Evolutionary conservation across 1,140 invertebrate species (phyloP).

Genomic region (Aphaenogaster floridana): DNA sequence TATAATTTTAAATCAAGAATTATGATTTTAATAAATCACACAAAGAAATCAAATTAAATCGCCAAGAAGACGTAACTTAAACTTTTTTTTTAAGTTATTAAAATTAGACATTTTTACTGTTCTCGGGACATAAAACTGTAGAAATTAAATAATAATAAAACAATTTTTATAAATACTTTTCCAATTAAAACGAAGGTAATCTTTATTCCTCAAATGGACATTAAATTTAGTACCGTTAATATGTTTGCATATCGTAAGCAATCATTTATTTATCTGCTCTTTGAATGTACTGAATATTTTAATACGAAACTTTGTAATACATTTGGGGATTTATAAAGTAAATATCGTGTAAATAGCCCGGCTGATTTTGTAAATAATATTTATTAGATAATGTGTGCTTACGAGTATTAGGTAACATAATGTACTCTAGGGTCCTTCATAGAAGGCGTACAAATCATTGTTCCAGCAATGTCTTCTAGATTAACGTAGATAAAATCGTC

Average conservation of each 20-base stretch:
- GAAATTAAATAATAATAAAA: neutral
- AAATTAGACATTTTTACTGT: neutral
- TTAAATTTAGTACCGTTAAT: neutral
- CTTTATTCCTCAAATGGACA: neutral
- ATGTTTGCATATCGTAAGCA: neutral
- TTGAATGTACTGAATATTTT: neutral
- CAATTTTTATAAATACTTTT: slow-evolving; percentile 12
- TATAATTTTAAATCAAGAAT: neutral
- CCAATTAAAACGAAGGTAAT: neutral
- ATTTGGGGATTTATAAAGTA: slow-evolving; percentile 6
- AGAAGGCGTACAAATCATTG: slow-evolving; percentile 86
- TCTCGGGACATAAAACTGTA: neutral
- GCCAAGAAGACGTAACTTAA: neutral
- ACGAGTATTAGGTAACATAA: slow-evolving; percentile 85
- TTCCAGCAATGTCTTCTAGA: slow-evolving; percentile 85
- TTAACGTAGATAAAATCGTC: slow-evolving; percentile 85
- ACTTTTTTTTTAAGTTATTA: neutral
- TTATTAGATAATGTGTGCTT: slow-evolving; percentile 86
- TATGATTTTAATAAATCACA: neutral
- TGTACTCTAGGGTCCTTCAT: slow-evolving; percentile 85
- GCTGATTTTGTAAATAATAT: slow-evolving; percentile 85
- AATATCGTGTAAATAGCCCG: neutral
- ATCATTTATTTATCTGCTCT: slow-evolving; percentile 28
- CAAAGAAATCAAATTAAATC: neutral
- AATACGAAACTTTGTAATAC: slow-evolving; percentile 2